phyloP scores from a whole-genome alignment of 2,888 invertebrate genomes.

The Aporophyla lueneburgensis region DNA sequence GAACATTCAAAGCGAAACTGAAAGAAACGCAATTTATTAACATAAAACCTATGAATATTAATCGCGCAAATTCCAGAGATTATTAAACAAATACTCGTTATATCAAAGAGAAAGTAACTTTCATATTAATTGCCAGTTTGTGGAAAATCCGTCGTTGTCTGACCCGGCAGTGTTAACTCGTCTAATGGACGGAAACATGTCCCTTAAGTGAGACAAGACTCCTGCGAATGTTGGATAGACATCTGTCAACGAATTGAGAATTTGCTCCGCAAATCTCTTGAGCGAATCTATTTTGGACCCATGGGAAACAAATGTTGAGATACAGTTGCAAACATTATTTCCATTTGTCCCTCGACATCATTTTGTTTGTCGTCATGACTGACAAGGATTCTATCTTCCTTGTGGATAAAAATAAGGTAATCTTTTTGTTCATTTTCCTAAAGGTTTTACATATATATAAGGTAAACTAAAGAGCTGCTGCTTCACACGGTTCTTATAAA shows the following conservation, averaged over 20 bases:
- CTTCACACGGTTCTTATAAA: neutral
- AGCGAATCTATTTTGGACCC: neutral
- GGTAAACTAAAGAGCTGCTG: neutral
- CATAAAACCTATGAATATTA: constrained; percentile 26
- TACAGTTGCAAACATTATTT: constrained; percentile 12
- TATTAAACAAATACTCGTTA: constrained; percentile 16
- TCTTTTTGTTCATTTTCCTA: neutral
- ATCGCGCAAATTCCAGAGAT: neutral
- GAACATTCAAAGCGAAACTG: neutral
- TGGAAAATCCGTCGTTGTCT: constrained; percentile 1
- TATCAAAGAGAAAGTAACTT: constrained; percentile 7
- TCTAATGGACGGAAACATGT: neutral
- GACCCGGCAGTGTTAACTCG: neutral
- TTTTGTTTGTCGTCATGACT: constrained; percentile 1
- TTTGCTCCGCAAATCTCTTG: constrained; percentile 1
- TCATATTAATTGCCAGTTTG: constrained; percentile 4
- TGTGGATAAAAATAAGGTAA: neutral
- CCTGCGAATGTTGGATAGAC: neutral
- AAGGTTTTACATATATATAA: neutral
- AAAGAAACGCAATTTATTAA: neutral
- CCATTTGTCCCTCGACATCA: neutral
- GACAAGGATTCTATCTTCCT: neutral
- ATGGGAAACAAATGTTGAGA: constrained; percentile 2
- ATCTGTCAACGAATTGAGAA: constrained; percentile 9
- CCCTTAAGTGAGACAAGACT: constrained; percentile 15